Base-by-base conservation (phyloP, 2,888 invertebrate species). In the Agonopterix arenella region DNA sequence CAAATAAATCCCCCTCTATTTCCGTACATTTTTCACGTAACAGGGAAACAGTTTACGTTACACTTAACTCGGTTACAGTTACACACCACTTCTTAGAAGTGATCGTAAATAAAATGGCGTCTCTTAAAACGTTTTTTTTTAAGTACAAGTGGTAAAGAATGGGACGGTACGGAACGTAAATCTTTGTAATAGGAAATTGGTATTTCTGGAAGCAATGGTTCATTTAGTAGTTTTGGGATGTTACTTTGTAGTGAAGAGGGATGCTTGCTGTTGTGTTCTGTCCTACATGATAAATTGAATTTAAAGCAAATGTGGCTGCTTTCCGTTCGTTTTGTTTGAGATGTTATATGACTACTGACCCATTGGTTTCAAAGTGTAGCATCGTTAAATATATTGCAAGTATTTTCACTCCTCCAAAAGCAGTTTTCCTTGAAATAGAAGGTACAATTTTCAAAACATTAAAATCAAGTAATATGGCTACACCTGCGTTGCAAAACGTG, bases 21-120 rank as follows among this genome's bases (percentile, higher is more conserved):
- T 42, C 47, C 44, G 13, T 47, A 44, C 49, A 52, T 45, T 53
- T 50, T 46, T 49, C 48, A 47, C 48, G 45, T 46, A 45, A 44
- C 44, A 46, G 41, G 46, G 61, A 61, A 57, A 60, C 58, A 60
- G 61, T 60, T 59, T 58, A 69, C 66, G 66, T 72, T 61, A 68
- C 70, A 68, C 69, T 68, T 66, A 72, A 76, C 64, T 74, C 61
- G 61, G 70, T 70, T 70, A 68, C 66, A 61, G 70, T 70, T 70
- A 68, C 66, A 58, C 60, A 62, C 68, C 62, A 58, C 58, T 64
- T 57, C 53, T 57, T 54, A 57, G 59, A 65, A 66, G 66, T 63
- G 70, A 59, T 68, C 71, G 64, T 73, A 71, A 70, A 76, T 73
- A 70, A 62, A 66, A 64, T 62, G 62, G 66, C 60, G 62, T 58